Conservation (phyloP, 2,113 vertebrate species). For the Tympanuchus pallidicinctus region DNA sequence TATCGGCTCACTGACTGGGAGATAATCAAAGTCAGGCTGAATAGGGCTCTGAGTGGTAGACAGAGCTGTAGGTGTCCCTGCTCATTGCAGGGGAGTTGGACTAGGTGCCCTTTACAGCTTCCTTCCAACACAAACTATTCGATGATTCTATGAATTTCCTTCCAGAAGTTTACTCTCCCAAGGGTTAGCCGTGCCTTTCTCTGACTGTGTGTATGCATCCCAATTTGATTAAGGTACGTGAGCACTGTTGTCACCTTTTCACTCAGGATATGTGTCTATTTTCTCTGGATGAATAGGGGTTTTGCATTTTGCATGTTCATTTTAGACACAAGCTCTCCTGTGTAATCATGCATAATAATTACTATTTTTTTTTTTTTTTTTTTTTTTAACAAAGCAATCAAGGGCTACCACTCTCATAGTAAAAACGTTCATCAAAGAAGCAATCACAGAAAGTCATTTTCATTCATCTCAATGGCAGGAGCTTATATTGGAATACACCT, state of each 20-base stretch:
- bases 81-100: too few species aligned
- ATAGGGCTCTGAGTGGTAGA: too few species aligned
- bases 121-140: too few species aligned
- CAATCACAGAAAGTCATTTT: background rate
- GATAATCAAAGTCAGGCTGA: too few species aligned
- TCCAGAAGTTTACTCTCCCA: background rate
- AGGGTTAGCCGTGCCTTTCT: background rate
- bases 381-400: background rate
- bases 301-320: background rate
- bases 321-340: background rate
- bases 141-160: background rate
- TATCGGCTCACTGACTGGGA: rapidly evolving
- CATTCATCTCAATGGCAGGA: background rate
- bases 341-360: background rate
- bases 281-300: background rate
- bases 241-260: background rate
- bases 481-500: background rate
- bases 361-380: background rate
- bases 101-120: too few species aligned
- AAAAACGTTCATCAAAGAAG: conserved; percentile 39
- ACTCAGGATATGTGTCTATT: background rate
- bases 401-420: background rate
- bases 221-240: background rate
- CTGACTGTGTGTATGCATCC: background rate
- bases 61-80: too few species aligned